phyloP scores from a whole-genome alignment of 1,140 invertebrate genomes.

The Drosophila seguyi region DNA sequence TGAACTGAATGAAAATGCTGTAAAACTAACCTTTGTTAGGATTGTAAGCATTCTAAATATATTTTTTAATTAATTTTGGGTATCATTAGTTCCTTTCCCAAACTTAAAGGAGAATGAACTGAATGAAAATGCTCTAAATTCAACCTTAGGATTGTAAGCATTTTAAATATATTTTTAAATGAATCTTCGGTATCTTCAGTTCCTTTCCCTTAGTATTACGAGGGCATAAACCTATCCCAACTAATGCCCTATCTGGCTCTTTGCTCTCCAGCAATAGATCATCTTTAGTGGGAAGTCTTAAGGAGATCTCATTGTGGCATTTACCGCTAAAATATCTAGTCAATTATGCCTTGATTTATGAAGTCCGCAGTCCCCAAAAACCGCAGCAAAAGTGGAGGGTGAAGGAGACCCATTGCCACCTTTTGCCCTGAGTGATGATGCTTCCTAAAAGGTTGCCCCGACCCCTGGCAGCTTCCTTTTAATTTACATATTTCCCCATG shows the following conservation, averaged over 20 bases:
- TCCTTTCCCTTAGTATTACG: neutral
- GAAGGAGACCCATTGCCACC: conserved; percentile 62
- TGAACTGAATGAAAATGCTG: neutral
- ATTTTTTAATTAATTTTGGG: neutral
- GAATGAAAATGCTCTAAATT: neutral
- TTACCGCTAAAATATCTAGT: conserved; percentile 33
- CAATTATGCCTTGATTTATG: conserved; percentile 76
- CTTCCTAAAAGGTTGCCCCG: conserved; percentile 49
- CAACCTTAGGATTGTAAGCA: neutral
- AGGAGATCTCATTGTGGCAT: conserved; percentile 3
- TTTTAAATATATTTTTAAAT: neutral
- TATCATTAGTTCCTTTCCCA: neutral
- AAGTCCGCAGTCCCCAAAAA: conserved; percentile 14
- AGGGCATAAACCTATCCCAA: conserved; percentile 1
- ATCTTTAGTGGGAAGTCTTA: conserved; percentile 24
- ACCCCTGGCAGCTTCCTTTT: conserved; percentile 40
- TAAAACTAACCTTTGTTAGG: neutral
- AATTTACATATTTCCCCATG: conserved; percentile 15
- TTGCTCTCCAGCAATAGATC: conserved; percentile 42
- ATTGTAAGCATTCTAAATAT: conserved; percentile 1
- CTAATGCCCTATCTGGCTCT: neutral
- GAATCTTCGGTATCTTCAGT: neutral
- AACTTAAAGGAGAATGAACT: neutral
- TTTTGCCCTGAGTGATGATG: conserved; percentile 36
- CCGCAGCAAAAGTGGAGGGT: neutral